Base-by-base conservation (phyloP, 1,140 invertebrate species). In the Triops longicaudatus region DNA sequence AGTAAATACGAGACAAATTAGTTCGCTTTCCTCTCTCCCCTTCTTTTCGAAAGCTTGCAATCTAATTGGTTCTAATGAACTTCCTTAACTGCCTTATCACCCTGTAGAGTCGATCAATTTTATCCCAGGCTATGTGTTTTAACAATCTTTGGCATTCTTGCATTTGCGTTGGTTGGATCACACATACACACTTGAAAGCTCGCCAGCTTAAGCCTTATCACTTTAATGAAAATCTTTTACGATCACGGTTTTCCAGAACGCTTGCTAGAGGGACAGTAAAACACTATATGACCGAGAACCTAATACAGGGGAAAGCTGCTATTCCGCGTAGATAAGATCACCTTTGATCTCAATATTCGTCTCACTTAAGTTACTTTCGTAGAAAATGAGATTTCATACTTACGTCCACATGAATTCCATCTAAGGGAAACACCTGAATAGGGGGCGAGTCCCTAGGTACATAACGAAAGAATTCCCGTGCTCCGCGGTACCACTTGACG, bases 401-500 rank as follows among this genome's bases (percentile, higher is more conserved):
- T 83, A 90, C 89, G 83, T 89, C 87, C 76, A 90, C 88, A 78
- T 85, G 85, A 78, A 91, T 87, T 79, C 90, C 90, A 42, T 87
- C 86, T 77, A 90, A 82, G 50, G 85, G 81, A 82, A 91, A 91
- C 43, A 87, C 85, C 81, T 88, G 85, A 43, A 86, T 87, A 22
- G 89, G 87, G 75, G 90, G 90, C 80, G 84, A 86, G 81, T 90
- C 89, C 76, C 88, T 85, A 1, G 91, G 91, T 73, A 91, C 88
- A 84, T 89, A 92, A 83, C 91, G 88, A 83, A 91, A 93, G 85
- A 93, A 92, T 84, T 93, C 91, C 80, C 90, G 88, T 78, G 88
- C 88, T 79, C 90, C 90, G 83, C 89, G 90, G 86, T 92, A 92
- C 91, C 91, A 93, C 85, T 92, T 92, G 76, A 92, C 90, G 6